A percentile compares a stretch with the other conserved stretches of the same genome.
Evolutionary conservation across 2,888 invertebrate species (phyloP).

Genomic region (Zelleria hepariella): DNA sequence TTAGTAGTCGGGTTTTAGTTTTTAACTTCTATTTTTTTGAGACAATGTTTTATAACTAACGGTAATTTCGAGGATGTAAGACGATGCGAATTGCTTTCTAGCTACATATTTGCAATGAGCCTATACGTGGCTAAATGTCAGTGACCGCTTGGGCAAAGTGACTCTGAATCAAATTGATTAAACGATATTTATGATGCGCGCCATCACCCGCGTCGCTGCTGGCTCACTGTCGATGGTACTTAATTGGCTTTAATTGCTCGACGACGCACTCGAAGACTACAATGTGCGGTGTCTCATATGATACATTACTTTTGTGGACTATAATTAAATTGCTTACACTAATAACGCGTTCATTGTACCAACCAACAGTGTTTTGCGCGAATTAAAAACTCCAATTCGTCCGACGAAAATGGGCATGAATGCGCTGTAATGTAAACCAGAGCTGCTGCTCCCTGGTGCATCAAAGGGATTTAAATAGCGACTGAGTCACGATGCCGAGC

Average conservation of each 20-base stretch:
- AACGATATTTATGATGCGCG: constrained; percentile 49
- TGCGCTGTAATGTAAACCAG: constrained; percentile 10
- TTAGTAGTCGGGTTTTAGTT: too few species aligned
- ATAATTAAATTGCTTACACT: background rate
- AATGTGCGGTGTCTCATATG: constrained; percentile 11
- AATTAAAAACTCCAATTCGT: background rate
- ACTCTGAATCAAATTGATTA: constrained; percentile 57
- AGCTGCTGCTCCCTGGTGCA: constrained; percentile 36
- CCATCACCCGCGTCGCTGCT: constrained; percentile 33
- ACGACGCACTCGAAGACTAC: constrained; percentile 13
- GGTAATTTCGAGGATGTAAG: background rate
- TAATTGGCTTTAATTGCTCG: constrained; percentile 56
- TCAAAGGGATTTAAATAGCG: constrained; percentile 47
- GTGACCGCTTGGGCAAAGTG: constrained; percentile 39
- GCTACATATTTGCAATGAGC: constrained; percentile 18
- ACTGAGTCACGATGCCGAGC: constrained; percentile 43
- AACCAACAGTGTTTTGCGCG: background rate
- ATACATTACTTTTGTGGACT: constrained; percentile 4
- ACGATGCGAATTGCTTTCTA: constrained; percentile 19
- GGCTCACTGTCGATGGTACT: constrained; percentile 40
- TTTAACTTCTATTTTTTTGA: too few species aligned
- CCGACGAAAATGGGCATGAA: background rate
- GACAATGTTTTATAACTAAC: background rate
- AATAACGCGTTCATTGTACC: background rate
- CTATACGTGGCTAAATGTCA: constrained; percentile 18